Percentiles rank a stretch among this genome's conserved stretches.
phyloP scores from a whole-genome alignment of 1,140 invertebrate genomes.

The Eupeodes corollae region DNA sequence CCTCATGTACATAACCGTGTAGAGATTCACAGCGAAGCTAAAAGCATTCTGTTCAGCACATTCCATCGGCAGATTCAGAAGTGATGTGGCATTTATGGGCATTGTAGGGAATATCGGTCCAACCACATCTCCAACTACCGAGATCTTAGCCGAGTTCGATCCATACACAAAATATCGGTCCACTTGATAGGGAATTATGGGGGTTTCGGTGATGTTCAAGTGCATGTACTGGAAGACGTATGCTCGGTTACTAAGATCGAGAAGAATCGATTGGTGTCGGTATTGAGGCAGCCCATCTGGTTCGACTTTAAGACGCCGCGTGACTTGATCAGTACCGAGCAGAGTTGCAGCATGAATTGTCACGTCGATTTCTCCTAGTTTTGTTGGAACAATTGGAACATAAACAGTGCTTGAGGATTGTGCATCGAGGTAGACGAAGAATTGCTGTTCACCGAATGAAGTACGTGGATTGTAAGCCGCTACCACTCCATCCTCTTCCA shows the following conservation, averaged over 20 bases:
- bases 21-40: conserved; percentile 87
- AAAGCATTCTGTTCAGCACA: conserved; percentile 91
- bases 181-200: conserved; percentile 77
- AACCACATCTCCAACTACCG: conserved; percentile 87
- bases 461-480: conserved; percentile 75
- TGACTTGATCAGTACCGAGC: conserved; percentile 67
- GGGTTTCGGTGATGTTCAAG: conserved; percentile 84
- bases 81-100: conserved; percentile 74
- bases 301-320: conserved; percentile 63
- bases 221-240: conserved; percentile 92
- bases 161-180: conserved; percentile 90
- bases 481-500: conserved; percentile 80
- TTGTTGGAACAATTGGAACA: conserved; percentile 77
- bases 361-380: conserved; percentile 68
- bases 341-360: conserved; percentile 74
- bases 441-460: conserved; percentile 84
- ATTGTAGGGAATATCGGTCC: conserved; percentile 88
- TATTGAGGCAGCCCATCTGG: conserved; percentile 88
- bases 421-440: conserved; percentile 75
- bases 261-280: conserved; percentile 78
- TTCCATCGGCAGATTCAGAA: conserved; percentile 76
- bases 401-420: conserved; percentile 73
- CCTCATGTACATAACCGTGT: conserved; percentile 82
- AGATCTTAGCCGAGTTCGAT: conserved; percentile 77
- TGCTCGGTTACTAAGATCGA: conserved; percentile 84